phyloP scores from a whole-genome alignment of 2,888 invertebrate species.

The Hypolimnas misippus region DNA sequence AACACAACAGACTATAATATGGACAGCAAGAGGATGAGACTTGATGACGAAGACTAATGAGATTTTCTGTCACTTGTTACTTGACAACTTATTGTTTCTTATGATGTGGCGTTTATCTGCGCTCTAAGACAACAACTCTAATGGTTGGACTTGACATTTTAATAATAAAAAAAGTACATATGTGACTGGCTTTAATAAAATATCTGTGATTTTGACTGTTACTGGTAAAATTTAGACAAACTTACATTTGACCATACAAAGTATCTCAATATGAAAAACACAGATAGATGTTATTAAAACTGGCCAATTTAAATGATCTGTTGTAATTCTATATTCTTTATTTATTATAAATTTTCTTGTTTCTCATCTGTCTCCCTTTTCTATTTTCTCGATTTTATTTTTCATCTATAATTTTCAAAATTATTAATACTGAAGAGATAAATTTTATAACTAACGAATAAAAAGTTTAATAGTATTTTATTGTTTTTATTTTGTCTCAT shows the following conservation, averaged over 20 bases:
- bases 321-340: not conserved
- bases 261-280: not conserved
- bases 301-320: no score
- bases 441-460: not conserved
- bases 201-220: no score
- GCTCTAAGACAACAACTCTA: constrained; percentile 6
- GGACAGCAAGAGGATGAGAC: constrained; percentile 63
- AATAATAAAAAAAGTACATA: not conserved
- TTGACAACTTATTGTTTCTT: constrained; percentile 2
- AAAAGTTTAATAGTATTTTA: not conserved
- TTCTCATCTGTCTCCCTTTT: no score
- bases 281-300: not conserved
- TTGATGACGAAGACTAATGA: constrained; percentile 41
- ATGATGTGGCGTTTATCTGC: not conserved
- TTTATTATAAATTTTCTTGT: not conserved
- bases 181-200: no score
- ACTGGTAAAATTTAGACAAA: no score
- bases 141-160: constrained; percentile 1
- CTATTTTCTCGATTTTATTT: not conserved
- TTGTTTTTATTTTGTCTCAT: not conserved
- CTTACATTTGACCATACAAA: no score
- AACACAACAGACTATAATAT: constrained; percentile 50
- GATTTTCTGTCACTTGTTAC: not conserved
- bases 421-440: not conserved
- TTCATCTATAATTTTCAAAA: not conserved